Evolutionary conservation across 2,113 vertebrate genomes (phyloP), one percentile per base, ranked within the genome.

Genomic region (Salvelinus alpinus): DNA sequence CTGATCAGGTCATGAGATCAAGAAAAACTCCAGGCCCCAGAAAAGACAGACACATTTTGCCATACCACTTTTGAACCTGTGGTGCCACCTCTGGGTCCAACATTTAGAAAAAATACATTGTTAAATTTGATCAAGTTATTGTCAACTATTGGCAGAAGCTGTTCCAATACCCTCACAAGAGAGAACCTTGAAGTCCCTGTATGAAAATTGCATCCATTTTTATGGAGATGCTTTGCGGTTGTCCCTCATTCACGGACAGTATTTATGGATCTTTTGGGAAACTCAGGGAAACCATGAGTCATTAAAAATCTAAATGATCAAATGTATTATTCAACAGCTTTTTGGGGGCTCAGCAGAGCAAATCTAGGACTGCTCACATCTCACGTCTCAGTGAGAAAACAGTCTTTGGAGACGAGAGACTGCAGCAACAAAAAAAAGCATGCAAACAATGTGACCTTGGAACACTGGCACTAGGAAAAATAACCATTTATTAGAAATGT

Each of bases 371-470:
- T 73, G 66, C 13, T 60, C 48, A 29, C 20, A 13, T 73, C 29
- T 72, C 69, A 38, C 7, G 34, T 38, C 34, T 38, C 34, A 67
- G 59, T 20, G 24, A n/a, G 13, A 22, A 73, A 67, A 47, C 34
- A 62, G 24, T 73, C 24, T 65, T 64, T 24, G 68, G 48, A 76
- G 71, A 71, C 18, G 0, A 38, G 16, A 12, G 1, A 51, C 48
- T 14, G 27, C 16, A 68, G 66, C 38, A 38, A 38, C 38, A 67
- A 72, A 64, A 75, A 81, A 81, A 87, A 89, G 80, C 86, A 90
- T 87, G 76, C 85, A 84, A 91, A 89, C 87, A 91, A 91, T 91
- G 83, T 89, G 90, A 91, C 91, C 91, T 85, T 84, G 81, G 79
- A 77, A 85, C 81, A 78, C 71, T 24, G 77, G 78, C 81, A 72